Percentiles rank a stretch among this genome's conserved stretches.
Conservation (phyloP, 2,888 invertebrate species). For the Syritta pipiens region DNA sequence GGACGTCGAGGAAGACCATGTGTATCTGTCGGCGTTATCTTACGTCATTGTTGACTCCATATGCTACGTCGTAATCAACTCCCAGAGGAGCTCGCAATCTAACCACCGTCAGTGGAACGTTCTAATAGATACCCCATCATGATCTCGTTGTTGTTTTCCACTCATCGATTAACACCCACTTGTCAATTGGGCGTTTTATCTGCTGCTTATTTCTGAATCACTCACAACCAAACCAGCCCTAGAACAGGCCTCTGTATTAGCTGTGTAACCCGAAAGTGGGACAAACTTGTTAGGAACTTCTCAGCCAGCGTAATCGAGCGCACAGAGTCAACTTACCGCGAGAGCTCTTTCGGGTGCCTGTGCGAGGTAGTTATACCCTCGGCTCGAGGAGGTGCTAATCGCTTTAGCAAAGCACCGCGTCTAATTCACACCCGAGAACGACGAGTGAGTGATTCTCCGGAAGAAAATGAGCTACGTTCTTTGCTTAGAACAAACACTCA, state of each 20-base stretch:
- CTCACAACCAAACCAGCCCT: background rate
- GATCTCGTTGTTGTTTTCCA: conserved; percentile 51
- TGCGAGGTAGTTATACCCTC: conserved; percentile 5
- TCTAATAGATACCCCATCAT: conserved; percentile 21
- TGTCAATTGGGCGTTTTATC: conserved; percentile 63
- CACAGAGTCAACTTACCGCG: background rate
- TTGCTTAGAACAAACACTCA: conserved; percentile 40
- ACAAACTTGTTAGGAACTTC: conserved; percentile 63
- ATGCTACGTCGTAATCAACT: conserved; percentile 55
- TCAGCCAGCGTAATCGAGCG: conserved; percentile 1
- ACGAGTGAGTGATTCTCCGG: background rate
- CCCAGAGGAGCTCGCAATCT: conserved; percentile 42
- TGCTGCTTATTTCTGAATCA: conserved; percentile 33
- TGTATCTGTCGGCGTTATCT: conserved; percentile 31
- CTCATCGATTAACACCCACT: conserved; percentile 58
- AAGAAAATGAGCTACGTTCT: conserved; percentile 27
- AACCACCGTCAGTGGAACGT: background rate
- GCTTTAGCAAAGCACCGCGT: conserved; percentile 41
- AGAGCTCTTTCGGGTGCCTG: conserved; percentile 2
- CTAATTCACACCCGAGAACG: conserved; percentile 31
- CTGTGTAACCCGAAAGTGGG: conserved; percentile 54
- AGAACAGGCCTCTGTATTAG: too few species aligned
- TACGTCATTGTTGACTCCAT: conserved; percentile 40
- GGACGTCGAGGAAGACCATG: conserved; percentile 4
- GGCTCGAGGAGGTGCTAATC: conserved; percentile 43